These are phyloP conservation scores for Calidris pygmaea DNA, from an alignment of 2,113 vertebrate species.

Conservation along the genomic window DNA sequence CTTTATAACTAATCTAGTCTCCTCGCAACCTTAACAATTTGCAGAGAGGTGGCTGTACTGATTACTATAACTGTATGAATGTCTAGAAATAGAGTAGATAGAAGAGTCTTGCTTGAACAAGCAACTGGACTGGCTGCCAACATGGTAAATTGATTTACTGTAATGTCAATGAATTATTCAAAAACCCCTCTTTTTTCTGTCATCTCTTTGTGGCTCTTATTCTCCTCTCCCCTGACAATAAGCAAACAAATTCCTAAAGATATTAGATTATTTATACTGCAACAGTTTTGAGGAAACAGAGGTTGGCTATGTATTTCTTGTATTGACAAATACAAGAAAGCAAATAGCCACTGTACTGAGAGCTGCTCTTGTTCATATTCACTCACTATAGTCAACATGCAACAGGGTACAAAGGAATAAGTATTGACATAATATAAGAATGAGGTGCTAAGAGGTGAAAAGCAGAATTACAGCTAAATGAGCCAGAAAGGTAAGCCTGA, in stretches of 20 bases:
- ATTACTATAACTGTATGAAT: neutral
- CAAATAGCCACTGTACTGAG: neutral
- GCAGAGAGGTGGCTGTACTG: neutral
- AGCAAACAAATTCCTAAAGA: neutral
- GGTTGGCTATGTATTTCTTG: neutral
- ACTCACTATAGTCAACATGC: neutral
- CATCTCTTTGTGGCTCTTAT: neutral
- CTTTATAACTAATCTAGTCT: neutral
- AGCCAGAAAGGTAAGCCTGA: neutral
- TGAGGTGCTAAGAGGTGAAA: neutral
- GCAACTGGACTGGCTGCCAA: neutral
- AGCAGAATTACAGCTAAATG: neutral
- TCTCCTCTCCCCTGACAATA: neutral
- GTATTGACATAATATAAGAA: neutral
- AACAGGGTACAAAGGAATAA: neutral
- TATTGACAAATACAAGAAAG: neutral
- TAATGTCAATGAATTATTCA: neutral
- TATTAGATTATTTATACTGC: neutral
- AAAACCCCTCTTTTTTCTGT: neutral
- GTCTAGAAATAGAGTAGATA: neutral
- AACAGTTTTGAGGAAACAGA: neutral
- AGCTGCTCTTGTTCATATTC: neutral
- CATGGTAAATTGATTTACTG: neutral
- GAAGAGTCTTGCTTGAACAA: neutral
- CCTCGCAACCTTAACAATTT: neutral